These are phyloP conservation scores for Chaenogobius annularis DNA, from an alignment of 2,113 vertebrate genomes.

Conservation along the genomic window DNA sequence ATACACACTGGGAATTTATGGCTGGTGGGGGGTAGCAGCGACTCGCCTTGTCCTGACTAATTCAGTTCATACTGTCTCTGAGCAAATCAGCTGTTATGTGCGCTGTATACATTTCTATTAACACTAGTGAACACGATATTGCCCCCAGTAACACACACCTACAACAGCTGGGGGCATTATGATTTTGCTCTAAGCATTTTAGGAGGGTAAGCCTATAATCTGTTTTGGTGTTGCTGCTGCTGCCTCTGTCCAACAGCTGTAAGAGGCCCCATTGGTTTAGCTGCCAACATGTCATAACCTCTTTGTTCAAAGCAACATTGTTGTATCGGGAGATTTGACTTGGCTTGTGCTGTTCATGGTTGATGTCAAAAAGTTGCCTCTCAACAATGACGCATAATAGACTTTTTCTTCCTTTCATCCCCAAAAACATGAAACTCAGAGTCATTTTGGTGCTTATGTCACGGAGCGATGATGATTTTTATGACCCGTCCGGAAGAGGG, in stretches of 20 bases:
- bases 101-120: conserved; percentile 16
- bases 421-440: not conserved
- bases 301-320: conserved; percentile 26
- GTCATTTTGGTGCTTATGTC: conserved; percentile 3
- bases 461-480: not conserved
- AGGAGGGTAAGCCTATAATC: conserved; percentile 67
- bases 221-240: conserved; percentile 66
- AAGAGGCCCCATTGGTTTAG: conserved; percentile 13
- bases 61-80: conserved; percentile 37
- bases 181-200: conserved; percentile 59
- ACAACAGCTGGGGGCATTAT: conserved; percentile 43
- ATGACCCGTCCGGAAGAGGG: conserved; percentile 14
- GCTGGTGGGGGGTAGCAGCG: conserved; percentile 36
- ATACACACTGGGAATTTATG: conserved; percentile 48
- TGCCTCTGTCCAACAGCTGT: conserved; percentile 45
- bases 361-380: conserved; percentile 8
- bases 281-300: conserved; percentile 25
- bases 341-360: conserved; percentile 14
- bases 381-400: conserved; percentile 10
- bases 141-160: conserved; percentile 13
- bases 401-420: conserved; percentile 4
- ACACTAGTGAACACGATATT: conserved; percentile 32
- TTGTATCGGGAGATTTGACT: not conserved
- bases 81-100: conserved; percentile 48
- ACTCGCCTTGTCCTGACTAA: conserved; percentile 10